Conservation (phyloP, 2,797 vertebrate species). For the Hypotaenidia okinawae region DNA sequence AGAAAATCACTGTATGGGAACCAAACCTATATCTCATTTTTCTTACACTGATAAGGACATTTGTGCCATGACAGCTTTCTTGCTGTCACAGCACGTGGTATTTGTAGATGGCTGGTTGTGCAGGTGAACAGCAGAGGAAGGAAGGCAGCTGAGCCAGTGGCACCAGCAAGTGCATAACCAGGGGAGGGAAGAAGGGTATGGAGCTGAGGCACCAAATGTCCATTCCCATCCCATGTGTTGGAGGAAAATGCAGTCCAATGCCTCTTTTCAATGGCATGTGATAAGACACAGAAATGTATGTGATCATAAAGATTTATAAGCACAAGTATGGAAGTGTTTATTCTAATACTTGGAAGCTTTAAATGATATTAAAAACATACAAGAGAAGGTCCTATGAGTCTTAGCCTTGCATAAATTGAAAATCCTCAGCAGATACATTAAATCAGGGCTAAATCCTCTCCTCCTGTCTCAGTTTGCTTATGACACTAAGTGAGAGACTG, state of each 20-base stretch:
- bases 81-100: fast-evolving
- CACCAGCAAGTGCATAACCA: too few relatives aligned
- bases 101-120: neutral
- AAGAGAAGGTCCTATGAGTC: neutral
- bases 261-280: neutral
- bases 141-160: neutral
- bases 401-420: neutral
- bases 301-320: neutral
- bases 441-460: neutral
- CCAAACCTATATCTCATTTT: neutral
- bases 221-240: fast-evolving
- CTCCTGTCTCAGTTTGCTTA: too few relatives aligned
- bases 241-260: too few relatives aligned
- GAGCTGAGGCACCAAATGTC: neutral
- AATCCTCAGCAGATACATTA: neutral
- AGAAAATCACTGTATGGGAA: neutral
- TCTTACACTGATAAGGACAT: neutral
- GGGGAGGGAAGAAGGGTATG: too few relatives aligned
- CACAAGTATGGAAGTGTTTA: neutral
- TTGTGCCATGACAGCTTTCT: neutral
- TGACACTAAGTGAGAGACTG: neutral
- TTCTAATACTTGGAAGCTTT: neutral
- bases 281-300: neutral
- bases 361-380: neutral
- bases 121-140: neutral